phyloP scores from a whole-genome alignment of 2,888 invertebrate species.

The Heliconius sara region DNA sequence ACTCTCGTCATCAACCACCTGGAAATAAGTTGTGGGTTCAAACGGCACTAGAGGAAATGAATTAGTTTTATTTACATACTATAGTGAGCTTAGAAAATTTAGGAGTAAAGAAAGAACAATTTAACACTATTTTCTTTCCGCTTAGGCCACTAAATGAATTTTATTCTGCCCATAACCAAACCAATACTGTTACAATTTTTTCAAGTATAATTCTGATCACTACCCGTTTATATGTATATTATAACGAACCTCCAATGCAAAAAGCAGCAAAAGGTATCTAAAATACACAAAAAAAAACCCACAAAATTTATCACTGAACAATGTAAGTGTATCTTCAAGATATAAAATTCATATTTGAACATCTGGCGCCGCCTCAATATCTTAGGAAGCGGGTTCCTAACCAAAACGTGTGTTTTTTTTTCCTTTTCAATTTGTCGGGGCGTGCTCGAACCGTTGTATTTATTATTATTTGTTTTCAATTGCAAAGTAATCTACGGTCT shows the following conservation, averaged over 20 bases:
- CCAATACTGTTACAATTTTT: too few species aligned
- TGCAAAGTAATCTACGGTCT: constrained; percentile 80
- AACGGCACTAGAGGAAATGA: too few species aligned
- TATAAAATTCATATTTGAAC: constrained; percentile 70
- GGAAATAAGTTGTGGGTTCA: too few species aligned
- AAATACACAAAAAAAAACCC: constrained; percentile 27
- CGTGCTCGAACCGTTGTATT: constrained; percentile 71
- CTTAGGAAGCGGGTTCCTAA: constrained; percentile 56
- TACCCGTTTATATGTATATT: too few species aligned
- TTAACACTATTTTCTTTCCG: too few species aligned
- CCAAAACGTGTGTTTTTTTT: constrained; percentile 59
- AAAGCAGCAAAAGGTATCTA: background rate
- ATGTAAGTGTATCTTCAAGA: constrained; percentile 58
- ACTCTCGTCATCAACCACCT: too few species aligned
- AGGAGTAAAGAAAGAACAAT: too few species aligned
- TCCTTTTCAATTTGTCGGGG: constrained; percentile 74
- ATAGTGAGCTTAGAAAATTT: too few species aligned
- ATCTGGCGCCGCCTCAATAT: constrained; percentile 71
- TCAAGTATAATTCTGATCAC: too few species aligned
- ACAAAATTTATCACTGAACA: constrained; percentile 48
- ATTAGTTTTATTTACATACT: too few species aligned
- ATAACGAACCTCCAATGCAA: background rate
- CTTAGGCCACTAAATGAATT: too few species aligned
- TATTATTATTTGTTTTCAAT: constrained; percentile 84
- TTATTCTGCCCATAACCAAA: too few species aligned